A percentile compares a stretch with the other conserved stretches of the same genome.
Evolutionary conservation across 2,888 invertebrate genomes (phyloP).

Genomic region (Timema podura): DNA sequence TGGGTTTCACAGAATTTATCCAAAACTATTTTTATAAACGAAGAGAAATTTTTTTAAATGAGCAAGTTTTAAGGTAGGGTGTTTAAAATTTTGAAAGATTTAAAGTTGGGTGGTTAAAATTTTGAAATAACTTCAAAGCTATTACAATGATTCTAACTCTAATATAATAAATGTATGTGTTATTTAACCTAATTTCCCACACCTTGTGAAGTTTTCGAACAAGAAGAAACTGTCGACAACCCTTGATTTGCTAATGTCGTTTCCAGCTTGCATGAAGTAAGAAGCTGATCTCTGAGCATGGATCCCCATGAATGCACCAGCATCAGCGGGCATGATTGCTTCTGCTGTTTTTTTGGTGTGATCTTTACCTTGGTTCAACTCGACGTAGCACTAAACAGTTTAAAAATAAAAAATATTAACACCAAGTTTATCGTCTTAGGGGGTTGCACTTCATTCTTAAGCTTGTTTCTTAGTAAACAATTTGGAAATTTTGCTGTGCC

Average conservation of each 20-base stretch:
- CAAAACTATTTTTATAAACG: too few relatives aligned
- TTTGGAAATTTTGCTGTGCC: too few relatives aligned
- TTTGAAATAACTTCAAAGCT: too few relatives aligned
- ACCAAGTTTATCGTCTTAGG: background rate
- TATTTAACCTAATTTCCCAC: conserved; percentile 13
- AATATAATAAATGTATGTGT: too few relatives aligned
- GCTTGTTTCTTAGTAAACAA: background rate
- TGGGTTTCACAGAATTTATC: too few relatives aligned
- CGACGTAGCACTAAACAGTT: conserved; percentile 34
- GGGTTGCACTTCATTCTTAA: conserved; percentile 10
- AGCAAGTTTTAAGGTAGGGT: too few relatives aligned
- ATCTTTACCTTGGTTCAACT: conserved; percentile 53
- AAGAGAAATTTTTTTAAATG: too few relatives aligned
- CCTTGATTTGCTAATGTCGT: conserved; percentile 42
- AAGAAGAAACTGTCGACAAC: conserved; percentile 39
- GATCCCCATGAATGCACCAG: conserved; percentile 51
- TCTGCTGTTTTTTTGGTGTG: conserved; percentile 52
- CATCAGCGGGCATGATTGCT: conserved; percentile 47
- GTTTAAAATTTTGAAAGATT: too few relatives aligned
- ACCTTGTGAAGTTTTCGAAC: conserved; percentile 41
- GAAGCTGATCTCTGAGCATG: conserved; percentile 41
- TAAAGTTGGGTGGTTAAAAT: too few relatives aligned
- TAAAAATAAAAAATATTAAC: too few relatives aligned
- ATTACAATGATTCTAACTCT: too few relatives aligned
- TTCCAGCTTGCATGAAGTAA: conserved; percentile 41